Evolutionary conservation across 2,797 vertebrate species (phyloP), one percentile per base, ranked within the genome.

Genomic region (Sphenodon punctatus): DNA sequence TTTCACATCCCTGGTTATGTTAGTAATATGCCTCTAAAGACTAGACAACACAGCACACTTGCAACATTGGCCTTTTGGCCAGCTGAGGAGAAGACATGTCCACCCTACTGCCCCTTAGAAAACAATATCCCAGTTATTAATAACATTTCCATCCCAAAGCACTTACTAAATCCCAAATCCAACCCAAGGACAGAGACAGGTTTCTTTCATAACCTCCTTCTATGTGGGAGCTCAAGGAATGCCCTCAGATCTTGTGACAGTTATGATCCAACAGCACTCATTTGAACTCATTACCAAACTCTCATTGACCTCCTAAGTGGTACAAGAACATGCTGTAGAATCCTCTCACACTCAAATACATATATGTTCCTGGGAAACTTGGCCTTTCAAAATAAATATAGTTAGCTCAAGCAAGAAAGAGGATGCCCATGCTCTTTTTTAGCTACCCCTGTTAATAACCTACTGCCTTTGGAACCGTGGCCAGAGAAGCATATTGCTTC

Each of bases 291-390:
- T 0, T 9, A 34, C 63, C 78, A 60, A 87, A n/a, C 5, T 71
- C 36, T 23, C 32, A 25, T 8, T 27, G 43, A 73, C 70, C 2
- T 20, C 41, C n/a, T n/a, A n/a, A 63, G 22, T 22, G 67, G 77
- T 39, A 22, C 2, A 36, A 10, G 4, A 4, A 67, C 69, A 64
- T 1, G 2, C 11, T 7, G 23, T 15, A 19, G 51, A 14, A 13
- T 68, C 42, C 66, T 61, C 34, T 23, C n/a, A 46, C 7, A 34
- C 0, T 6, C 7, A 2, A 0, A 0, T 2, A 45, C 1, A 1
- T 46, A n/a, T n/a, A n/a, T n/a, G n/a, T n/a, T n/a, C n/a, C n/a
- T n/a, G n/a, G n/a, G n/a, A n/a, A n/a, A n/a, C n/a, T n/a, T n/a
- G n/a, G n/a, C n/a, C n/a, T 67, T 30, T 27, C 30, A 63, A 66